Base-by-base conservation (phyloP, 2,113 vertebrate species). In the Siphamia tubifer region DNA sequence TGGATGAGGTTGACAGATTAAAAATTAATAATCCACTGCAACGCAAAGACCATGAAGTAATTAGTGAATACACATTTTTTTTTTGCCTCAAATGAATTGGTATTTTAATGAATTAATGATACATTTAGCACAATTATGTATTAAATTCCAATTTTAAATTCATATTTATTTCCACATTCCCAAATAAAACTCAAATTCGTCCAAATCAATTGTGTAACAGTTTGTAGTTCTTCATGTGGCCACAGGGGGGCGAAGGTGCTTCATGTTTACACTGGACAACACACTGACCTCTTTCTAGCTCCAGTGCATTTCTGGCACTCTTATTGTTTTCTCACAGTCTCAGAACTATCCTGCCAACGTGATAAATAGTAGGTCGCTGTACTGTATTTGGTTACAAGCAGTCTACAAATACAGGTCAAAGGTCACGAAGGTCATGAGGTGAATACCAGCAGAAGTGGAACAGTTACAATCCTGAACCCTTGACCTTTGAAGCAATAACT, bases 221-320 rank as follows among this genome's bases (percentile, higher is more conserved):
- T 43, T 23, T 84, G 68, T 42, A 70, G 66, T 75, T 82, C 31
- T 49, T 16, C 6, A 40, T 48, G 40, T 12, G 13, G 12, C 63
- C 81, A 75, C 8, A 63, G 2, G 75, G 53, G 54, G 81, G 76
- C 36, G 5, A 11, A 24, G 52, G 23, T 66, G 24, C 13, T 21
- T 35, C 27, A 57, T 49, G 30, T 68, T 70, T 17, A 40, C 9
- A 35, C 17, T 20, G 8, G 19, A 47, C 8, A n/a, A 12, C 5
- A n/a, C 3, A 4, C 12, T 7, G 43, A 9, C 23, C 19, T 38
- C 48, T 43, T 2, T 25, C 5, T 13, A 17, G 16, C 11, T 40
- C 15, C 12, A 8, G 16, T 57, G 25, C 27, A 23, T 30, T 43
- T 57, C 25, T 36, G 13, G 8, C 25, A 21, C 39, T 57, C 27